Evolutionary conservation across 2,113 vertebrate genomes (phyloP).

Genomic region (Passer domesticus): DNA sequence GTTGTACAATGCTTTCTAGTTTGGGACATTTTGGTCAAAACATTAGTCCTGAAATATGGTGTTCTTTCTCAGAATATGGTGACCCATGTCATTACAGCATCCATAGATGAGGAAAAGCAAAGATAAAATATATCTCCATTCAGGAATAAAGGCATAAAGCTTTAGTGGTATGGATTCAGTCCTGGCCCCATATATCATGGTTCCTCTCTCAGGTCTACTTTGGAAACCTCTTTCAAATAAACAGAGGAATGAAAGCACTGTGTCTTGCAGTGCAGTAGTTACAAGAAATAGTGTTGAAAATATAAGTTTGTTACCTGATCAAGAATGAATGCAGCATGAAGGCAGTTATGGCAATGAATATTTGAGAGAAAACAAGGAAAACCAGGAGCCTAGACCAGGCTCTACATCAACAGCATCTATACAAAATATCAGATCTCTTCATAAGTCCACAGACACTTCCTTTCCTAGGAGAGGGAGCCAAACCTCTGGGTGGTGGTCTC

Average conservation of each 20-base stretch:
- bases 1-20: neutral
- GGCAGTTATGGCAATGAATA: neutral
- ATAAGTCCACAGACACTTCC: neutral
- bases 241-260: neutral
- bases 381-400: fast-evolving
- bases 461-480: neutral
- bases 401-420: neutral
- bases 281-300: neutral
- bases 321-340: neutral
- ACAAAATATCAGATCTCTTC: neutral
- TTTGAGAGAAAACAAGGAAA: neutral
- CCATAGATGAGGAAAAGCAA: neutral
- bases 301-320: neutral
- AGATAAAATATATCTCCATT: neutral
- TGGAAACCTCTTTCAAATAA: neutral
- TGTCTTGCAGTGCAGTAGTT: neutral
- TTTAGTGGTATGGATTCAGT: neutral
- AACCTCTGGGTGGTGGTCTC: neutral
- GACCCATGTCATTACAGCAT: neutral
- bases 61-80: neutral
- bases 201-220: neutral
- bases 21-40: neutral
- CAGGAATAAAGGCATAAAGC: neutral
- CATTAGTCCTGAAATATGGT: neutral
- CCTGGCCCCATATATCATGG: neutral